Conservation (phyloP, 2,797 vertebrate genomes). For the Trachops cirrhosus region DNA sequence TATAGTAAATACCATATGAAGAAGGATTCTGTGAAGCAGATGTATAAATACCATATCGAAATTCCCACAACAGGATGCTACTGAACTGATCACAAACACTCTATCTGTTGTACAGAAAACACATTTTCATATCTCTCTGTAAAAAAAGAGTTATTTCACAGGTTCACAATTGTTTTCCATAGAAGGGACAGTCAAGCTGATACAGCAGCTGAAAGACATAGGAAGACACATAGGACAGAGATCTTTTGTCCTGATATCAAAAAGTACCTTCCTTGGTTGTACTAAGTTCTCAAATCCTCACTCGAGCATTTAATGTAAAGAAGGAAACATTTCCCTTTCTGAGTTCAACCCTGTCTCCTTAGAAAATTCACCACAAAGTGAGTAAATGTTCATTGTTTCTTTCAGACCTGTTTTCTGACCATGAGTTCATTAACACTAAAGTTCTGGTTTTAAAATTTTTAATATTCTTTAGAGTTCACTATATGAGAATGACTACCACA, state of each 20-base stretch:
- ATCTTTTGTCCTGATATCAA: neutral
- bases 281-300: neutral
- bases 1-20: neutral
- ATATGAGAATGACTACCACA: neutral
- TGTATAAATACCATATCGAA: neutral
- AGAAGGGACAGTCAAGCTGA: neutral
- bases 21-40: neutral
- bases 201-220: neutral
- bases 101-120: neutral
- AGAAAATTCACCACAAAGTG: neutral
- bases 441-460: neutral
- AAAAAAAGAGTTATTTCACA: neutral
- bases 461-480: neutral
- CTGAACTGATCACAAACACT: neutral
- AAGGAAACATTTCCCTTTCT: neutral
- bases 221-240: neutral
- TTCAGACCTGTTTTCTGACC: conserved; percentile 13
- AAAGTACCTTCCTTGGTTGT: neutral
- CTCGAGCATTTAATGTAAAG: neutral
- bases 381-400: neutral
- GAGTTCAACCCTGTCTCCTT: neutral
- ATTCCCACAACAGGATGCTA: neutral
- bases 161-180: neutral
- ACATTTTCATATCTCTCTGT: neutral
- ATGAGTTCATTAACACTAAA: neutral